Base-by-base conservation (phyloP, 1,140 invertebrate genomes). In the Halesus radiatus region DNA sequence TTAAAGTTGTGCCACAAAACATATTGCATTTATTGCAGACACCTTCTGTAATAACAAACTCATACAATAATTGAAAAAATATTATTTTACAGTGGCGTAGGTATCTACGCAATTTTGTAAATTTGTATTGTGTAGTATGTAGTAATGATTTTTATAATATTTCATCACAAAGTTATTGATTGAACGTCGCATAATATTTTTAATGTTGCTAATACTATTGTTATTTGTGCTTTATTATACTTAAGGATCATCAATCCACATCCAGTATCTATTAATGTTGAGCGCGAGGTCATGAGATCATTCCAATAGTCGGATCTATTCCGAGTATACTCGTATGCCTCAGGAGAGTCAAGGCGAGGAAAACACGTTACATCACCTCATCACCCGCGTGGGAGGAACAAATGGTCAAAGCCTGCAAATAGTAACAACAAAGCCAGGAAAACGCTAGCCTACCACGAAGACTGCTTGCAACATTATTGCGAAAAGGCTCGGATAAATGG, bases 271-370 rank as follows among this genome's bases (percentile, higher is more conserved):
- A n/a, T 68, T 32, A 45, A 68, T 68, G 64, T 68, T 32, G 0
- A 68, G 2, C 15, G 5, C 64, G 64, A 68, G 64, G 64, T 68
- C 64, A 22, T 68, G 64, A 68, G 64, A 68, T 68, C 64, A 68
- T 68, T 68, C 32, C 32, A 37, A 32, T 68, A 32, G 64, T 37
- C 64, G 29, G 64, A 68, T 23, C 64, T 68, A 37, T 29, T 68
- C 64, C 20, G 64, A 68, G 26, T n/a, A 37, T 68, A 45, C 15
- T n/a, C n/a, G n/a, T n/a, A n/a, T n/a, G 16, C 20, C 29, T n/a
- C 23, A n/a, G 64, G 64, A 37, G 29, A 68, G 23, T 68, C 64
- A 32, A 37, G 26, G 64, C 29, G 29, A 68, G 20, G 13, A 20
- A 54, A 54, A 54, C 32, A 37, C 32, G 58, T 62, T 68, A 68